A percentile compares a stretch with the other conserved stretches of the same genome.
phyloP scores from a whole-genome alignment of 2,113 vertebrate species.

The Lethenteron reissneri region DNA sequence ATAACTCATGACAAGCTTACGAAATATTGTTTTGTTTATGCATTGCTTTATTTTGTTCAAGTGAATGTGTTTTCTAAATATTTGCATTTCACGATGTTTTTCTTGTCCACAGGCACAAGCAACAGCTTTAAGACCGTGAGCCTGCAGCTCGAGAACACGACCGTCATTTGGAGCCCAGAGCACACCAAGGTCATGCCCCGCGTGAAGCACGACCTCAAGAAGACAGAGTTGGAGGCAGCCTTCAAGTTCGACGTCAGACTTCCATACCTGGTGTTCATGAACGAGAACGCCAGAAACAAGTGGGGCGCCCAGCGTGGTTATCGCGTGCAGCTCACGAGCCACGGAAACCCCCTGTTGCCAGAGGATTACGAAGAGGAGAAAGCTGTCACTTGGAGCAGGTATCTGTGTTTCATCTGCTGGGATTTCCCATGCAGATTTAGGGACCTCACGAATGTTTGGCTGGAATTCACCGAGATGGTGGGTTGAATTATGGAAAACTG shows the following conservation, averaged over 20 bases:
- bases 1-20: neutral
- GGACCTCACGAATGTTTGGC: too few relatives aligned
- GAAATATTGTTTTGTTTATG: neutral
- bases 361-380: conserved; percentile 1
- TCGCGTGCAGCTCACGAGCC: neutral
- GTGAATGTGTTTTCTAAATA: neutral
- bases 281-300: neutral
- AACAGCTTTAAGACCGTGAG: conserved; percentile 4
- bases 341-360: neutral
- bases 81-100: neutral
- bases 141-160: conserved; percentile 1
- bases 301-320: neutral
- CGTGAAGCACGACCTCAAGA: neutral
- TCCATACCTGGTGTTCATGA: neutral
- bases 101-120: neutral
- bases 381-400: conserved; percentile 3
- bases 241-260: neutral
- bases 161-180: neutral
- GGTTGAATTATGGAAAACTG: too few relatives aligned
- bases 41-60: neutral
- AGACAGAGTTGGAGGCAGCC: neutral
- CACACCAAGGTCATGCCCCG: neutral
- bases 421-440: too few relatives aligned
- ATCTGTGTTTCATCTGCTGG: neutral
- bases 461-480: too few relatives aligned